These are phyloP conservation scores for Pseudochirops corinnae DNA, from an alignment of 2,797 vertebrate genomes.

Conservation along the genomic window DNA sequence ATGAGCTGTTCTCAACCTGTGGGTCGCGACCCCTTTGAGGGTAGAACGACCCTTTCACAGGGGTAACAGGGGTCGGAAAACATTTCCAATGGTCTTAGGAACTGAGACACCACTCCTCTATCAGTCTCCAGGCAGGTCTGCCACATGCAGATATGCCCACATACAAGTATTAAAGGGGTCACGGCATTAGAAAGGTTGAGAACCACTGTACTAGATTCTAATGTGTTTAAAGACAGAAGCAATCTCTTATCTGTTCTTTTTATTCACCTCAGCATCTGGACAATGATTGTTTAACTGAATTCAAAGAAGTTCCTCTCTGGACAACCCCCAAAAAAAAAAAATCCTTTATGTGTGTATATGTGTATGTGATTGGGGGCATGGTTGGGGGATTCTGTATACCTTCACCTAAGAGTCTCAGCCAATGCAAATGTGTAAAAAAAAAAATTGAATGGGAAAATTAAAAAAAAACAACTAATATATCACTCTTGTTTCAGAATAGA, in stretches of 20 bases:
- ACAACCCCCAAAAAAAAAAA: neutral
- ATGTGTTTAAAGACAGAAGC: neutral
- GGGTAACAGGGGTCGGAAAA: too few species aligned
- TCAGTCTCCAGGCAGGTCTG: too few species aligned
- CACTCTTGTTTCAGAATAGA: neutral
- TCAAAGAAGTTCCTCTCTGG: neutral
- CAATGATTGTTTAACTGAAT: neutral
- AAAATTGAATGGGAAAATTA: constrained; percentile 17
- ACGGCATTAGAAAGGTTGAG: too few species aligned
- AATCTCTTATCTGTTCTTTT: neutral
- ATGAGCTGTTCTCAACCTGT: too few species aligned
- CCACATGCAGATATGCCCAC: too few species aligned
- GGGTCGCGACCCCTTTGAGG: too few species aligned
- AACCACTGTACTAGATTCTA: too few species aligned
- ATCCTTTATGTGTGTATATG: neutral
- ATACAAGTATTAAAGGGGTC: too few species aligned
- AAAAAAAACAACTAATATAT: neutral
- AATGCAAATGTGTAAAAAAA: constrained; percentile 23
- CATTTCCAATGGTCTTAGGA: too few species aligned
- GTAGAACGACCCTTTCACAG: too few species aligned
- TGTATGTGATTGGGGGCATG: neutral
- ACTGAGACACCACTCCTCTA: too few species aligned
- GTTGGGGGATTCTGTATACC: neutral
- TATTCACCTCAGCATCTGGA: neutral
- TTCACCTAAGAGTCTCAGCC: neutral